Evolutionary conservation across 2,797 vertebrate genomes (phyloP).

Genomic region (Gambusia yucatana): DNA sequence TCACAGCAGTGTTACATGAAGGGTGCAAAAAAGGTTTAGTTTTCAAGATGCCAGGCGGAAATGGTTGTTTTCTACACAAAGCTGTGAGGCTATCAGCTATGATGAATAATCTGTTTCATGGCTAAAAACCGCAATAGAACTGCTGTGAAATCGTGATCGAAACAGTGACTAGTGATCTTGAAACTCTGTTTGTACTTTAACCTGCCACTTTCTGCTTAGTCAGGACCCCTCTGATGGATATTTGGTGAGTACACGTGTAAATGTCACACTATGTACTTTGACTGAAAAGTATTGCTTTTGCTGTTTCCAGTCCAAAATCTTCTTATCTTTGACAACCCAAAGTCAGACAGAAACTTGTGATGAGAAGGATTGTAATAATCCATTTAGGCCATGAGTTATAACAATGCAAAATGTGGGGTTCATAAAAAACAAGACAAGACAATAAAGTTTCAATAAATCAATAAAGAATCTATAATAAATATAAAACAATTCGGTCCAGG

Average conservation of each 20-base stretch:
- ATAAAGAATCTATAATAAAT: background rate
- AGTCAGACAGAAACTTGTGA: background rate
- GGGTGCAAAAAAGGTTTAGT: background rate
- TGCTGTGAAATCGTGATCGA: background rate
- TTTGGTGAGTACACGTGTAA: background rate
- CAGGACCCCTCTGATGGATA: background rate
- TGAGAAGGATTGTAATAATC: background rate
- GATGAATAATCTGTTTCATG: background rate
- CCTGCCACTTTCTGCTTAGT: background rate
- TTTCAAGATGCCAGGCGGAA: background rate
- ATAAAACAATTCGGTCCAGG: background rate
- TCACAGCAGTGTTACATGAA: background rate
- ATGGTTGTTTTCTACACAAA: background rate
- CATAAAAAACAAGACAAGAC: background rate
- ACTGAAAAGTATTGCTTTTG: background rate
- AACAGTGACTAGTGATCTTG: background rate
- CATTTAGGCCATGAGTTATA: background rate
- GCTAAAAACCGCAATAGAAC: background rate
- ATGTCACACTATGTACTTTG: background rate
- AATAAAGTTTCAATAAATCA: background rate
- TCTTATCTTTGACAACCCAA: background rate
- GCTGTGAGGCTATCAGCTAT: background rate
- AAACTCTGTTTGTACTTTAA: background rate
- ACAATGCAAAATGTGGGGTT: background rate
- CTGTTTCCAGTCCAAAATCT: background rate